phyloP scores from a whole-genome alignment of 2,797 vertebrate genomes.

The Myotis myotis region DNA sequence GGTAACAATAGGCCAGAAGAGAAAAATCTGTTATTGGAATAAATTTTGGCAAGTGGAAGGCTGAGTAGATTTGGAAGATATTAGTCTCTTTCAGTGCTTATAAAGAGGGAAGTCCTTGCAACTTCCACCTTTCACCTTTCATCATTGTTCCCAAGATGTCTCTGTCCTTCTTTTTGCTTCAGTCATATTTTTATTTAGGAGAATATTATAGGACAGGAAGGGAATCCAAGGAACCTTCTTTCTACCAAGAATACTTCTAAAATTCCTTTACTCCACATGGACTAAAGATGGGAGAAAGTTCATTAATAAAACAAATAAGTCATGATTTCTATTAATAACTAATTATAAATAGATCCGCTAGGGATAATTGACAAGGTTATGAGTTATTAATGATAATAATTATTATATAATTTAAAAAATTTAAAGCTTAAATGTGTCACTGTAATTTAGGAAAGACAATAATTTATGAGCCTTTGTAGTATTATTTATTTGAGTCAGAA shows the following conservation, averaged over 20 bases:
- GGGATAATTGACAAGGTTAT: background rate
- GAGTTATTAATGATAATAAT: background rate
- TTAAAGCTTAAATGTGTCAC: slow-evolving; percentile 55
- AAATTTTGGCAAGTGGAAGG: background rate
- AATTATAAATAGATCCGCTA: background rate
- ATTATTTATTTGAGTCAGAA: slow-evolving; percentile 77
- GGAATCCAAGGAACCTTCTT: background rate
- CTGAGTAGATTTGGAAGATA: background rate
- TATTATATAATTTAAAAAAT: background rate
- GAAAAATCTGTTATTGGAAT: background rate
- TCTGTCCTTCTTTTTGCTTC: background rate
- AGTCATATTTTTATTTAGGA: background rate
- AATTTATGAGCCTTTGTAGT: slow-evolving; percentile 64
- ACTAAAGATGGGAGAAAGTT: background rate
- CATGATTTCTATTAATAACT: background rate
- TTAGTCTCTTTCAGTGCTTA: background rate
- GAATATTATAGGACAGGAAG: background rate
- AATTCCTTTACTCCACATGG: background rate
- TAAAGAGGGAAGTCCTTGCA: background rate
- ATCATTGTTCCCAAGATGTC: background rate
- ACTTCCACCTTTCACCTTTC: background rate
- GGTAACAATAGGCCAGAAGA: background rate
- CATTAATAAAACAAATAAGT: background rate
- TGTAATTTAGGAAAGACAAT: slow-evolving; percentile 67
- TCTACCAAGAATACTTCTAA: background rate